phyloP scores from a whole-genome alignment of 2,797 vertebrate genomes.

The Megalops cyprinoides region DNA sequence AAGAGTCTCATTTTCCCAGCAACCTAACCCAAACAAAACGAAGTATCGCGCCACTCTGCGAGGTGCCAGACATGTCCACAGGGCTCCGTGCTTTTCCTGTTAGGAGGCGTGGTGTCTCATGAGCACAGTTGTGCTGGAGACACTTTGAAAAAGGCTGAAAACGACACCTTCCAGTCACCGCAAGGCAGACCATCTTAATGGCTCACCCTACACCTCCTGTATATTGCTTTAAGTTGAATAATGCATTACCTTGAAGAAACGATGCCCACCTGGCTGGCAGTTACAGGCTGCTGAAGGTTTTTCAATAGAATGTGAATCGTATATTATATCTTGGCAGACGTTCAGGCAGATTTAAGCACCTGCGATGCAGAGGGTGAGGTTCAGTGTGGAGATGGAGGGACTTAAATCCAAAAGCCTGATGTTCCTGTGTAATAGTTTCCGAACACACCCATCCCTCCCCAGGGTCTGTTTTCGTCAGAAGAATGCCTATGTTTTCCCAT shows the following conservation, averaged over 20 bases:
- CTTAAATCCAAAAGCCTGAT: background rate
- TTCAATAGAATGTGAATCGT: background rate
- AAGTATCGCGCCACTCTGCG: background rate
- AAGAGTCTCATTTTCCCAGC: background rate
- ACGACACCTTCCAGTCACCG: background rate
- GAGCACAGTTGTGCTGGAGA: background rate
- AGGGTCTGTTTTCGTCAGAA: background rate
- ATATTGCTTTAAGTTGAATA: background rate
- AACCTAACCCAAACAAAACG: background rate
- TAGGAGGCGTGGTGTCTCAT: no score
- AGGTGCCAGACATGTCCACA: conserved; percentile 5
- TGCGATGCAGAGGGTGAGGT: background rate
- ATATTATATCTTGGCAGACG: background rate
- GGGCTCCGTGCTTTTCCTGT: background rate
- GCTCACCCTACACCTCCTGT: background rate
- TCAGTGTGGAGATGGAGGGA: background rate
- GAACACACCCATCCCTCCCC: background rate
- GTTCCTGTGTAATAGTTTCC: background rate
- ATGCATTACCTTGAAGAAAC: background rate
- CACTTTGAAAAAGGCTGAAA: background rate
- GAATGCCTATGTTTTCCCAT: background rate
- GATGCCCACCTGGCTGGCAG: background rate
- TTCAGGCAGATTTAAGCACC: background rate
- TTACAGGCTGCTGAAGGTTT: background rate
- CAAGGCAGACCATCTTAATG: background rate